Evolutionary conservation across 2,113 vertebrate genomes (phyloP).

Genomic region (Istiophorus platypterus): DNA sequence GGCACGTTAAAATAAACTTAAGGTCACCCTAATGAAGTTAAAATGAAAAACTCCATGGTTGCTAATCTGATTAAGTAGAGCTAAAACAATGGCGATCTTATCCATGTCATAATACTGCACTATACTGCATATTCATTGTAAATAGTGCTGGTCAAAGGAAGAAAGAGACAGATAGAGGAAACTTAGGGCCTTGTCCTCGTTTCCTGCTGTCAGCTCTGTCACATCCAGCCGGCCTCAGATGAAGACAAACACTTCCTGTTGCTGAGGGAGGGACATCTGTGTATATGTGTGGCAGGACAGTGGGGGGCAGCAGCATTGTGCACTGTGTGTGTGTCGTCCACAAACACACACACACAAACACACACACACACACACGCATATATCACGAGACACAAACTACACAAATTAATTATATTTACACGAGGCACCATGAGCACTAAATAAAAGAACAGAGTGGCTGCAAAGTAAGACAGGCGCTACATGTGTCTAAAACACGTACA

Average conservation of each 20-base stretch:
- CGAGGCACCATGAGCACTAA: constrained; percentile 4
- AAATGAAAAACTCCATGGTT: background rate
- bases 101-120: background rate
- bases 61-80: background rate
- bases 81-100: background rate
- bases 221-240: constrained; percentile 50
- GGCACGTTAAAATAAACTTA: background rate
- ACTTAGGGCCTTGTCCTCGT: constrained; percentile 42
- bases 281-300: constrained; percentile 10
- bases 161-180: constrained; percentile 57
- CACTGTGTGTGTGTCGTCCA: background rate
- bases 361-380: constrained; percentile 1
- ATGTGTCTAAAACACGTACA: background rate
- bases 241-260: constrained; percentile 64
- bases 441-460: constrained; percentile 24
- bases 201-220: constrained; percentile 60
- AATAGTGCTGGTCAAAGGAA: constrained; percentile 29
- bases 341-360: background rate
- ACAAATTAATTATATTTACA: background rate
- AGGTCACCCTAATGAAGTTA: background rate
- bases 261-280: constrained; percentile 51
- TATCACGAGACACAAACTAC: constrained; percentile 3
- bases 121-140: background rate
- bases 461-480: background rate
- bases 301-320: background rate